Evolutionary conservation across 2,888 invertebrate species (phyloP), one percentile per base, ranked within the genome.

Genomic region (Andrena bucephala): DNA sequence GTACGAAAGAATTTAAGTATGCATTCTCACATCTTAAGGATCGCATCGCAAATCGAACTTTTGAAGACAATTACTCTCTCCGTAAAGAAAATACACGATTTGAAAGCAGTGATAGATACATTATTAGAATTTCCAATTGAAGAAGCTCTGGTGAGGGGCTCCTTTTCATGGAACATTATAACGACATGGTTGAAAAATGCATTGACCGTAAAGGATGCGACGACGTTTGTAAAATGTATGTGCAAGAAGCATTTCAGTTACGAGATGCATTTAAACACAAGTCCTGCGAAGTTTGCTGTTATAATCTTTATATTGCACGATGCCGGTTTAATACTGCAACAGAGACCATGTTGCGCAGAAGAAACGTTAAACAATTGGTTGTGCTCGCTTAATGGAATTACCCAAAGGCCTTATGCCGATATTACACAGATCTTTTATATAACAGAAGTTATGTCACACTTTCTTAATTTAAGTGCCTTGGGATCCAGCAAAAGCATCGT

Each of bases 31-130:
- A 63, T 83, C 54, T 70, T 93, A 57, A 81, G 89, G 63, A 81
- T 71, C 24, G 86, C 83, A 24, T 92, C 93, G 2, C 94, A 94
- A 85, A 91, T 92, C 65, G 93, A 91, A 67, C 84, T 93, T 52
- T 81, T 92, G 4, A 78, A 77, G 42, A 54, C 85, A n/a, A 75
- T 90, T n/a, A 59, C 71, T 3, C 52, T 78, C 20, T 89, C 62
- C n/a, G n/a, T 77, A 13, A 29, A 50, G 16, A 50, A 68, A 7
- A 57, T 89, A 60, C n/a, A 87, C 2, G 74, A 90, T 81, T 77
- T 91, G 10, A 50, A 42, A 50, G 52, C 59, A 52, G 27, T 90
- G 4, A 82, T 84, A 42, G 85, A 90, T 42, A 77, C 90, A 48
- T 62, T 93, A 48, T 77, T 85, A 13, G 75, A 77, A 68, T 92